phyloP scores from a whole-genome alignment of 2,113 vertebrate genomes.

The Carettochelys insculpta region DNA sequence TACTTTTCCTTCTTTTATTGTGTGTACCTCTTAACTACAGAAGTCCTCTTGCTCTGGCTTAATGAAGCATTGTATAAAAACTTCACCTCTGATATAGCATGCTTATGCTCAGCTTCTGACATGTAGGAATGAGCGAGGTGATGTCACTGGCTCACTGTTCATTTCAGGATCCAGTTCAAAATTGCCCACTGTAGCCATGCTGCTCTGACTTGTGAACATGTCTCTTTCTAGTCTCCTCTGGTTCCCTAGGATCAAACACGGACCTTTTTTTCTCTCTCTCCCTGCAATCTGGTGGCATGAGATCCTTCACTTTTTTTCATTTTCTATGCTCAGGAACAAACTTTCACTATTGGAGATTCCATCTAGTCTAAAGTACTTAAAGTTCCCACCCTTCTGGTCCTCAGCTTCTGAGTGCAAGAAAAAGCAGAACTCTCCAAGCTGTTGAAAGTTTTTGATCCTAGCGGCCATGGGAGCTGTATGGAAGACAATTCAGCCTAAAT shows the following conservation, averaged over 20 bases:
- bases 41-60: not conserved
- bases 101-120: not conserved
- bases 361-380: slow-evolving; percentile 23
- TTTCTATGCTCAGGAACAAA: not conserved
- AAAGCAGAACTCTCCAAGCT: not conserved
- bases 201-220: not conserved
- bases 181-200: not conserved
- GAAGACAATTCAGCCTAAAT: not conserved
- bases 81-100: not conserved
- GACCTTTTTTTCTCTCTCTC: not conserved
- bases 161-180: not conserved
- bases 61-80: not conserved
- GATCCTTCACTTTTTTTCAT: not conserved
- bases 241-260: not conserved
- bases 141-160: not conserved
- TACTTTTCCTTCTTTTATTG: not conserved
- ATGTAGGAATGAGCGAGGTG: too few relatives aligned
- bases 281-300: not conserved
- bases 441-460: not conserved
- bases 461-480: not conserved
- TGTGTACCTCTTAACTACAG: not conserved
- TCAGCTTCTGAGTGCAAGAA: not conserved
- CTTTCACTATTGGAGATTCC: not conserved
- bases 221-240: not conserved
- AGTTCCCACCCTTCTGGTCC: not conserved